Evolutionary conservation across 1,140 invertebrate genomes (phyloP).

Genomic region (Drosophila tani): DNA sequence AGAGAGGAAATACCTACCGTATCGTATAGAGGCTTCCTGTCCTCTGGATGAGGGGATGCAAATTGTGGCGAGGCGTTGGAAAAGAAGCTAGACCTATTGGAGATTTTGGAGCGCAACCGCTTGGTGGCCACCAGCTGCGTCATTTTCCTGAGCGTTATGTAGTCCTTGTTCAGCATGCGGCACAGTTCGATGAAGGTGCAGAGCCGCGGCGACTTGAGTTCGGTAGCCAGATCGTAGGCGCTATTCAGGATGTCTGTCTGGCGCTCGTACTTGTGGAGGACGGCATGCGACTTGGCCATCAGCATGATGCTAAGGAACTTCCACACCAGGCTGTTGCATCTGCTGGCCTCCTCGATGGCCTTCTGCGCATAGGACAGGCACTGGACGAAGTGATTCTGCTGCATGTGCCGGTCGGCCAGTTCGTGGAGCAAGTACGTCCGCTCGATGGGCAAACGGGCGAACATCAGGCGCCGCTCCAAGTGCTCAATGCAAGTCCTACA

Average conservation of each 20-base stretch:
- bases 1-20: background rate
- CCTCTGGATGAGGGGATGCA: background rate
- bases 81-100: conserved; percentile 33
- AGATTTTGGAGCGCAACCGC: conserved; percentile 35
- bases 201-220: conserved; percentile 51
- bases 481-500: conserved; percentile 14
- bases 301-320: conserved; percentile 66
- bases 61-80: background rate
- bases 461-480: conserved; percentile 62
- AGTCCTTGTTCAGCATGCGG: conserved; percentile 71
- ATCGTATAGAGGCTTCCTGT: background rate
- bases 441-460: conserved; percentile 66
- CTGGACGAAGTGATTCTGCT: conserved; percentile 55
- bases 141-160: conserved; percentile 69
- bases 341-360: conserved; percentile 51
- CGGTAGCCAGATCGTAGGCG: conserved; percentile 57
- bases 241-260: conserved; percentile 58
- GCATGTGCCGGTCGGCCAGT: conserved; percentile 61
- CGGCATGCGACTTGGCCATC: conserved; percentile 70
- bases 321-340: conserved; percentile 69
- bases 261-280: conserved; percentile 69
- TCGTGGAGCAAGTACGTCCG: conserved; percentile 75
- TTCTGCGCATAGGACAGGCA: conserved; percentile 57
- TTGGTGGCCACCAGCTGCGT: conserved; percentile 41
- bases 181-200: conserved; percentile 74